Percentiles rank a stretch among this genome's conserved stretches.
These are phyloP conservation scores for Alosa alosa DNA, from an alignment of 2,113 vertebrate species.

Conservation along the genomic window DNA sequence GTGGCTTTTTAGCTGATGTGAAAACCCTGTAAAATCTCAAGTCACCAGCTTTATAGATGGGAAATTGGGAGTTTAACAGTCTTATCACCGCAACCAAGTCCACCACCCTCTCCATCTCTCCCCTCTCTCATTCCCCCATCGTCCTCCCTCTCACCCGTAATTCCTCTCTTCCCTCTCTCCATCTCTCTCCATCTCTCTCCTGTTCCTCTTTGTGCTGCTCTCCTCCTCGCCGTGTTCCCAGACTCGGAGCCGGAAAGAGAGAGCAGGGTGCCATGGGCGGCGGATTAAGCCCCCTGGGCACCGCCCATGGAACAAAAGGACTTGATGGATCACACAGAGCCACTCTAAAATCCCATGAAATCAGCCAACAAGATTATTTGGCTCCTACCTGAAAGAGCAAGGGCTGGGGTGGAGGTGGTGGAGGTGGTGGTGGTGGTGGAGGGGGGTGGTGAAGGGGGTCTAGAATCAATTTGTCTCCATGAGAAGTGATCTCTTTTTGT, in stretches of 20 bases:
- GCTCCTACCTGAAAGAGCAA: background rate
- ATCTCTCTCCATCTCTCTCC: background rate
- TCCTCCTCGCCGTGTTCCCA: constrained; percentile 20
- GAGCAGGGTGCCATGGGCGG: constrained; percentile 66
- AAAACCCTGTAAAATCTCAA: background rate
- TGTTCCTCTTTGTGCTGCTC: background rate
- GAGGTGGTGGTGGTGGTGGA: background rate
- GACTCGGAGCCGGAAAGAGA: constrained; percentile 57
- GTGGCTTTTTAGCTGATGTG: background rate
- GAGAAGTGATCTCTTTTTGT: background rate
- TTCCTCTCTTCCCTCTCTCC: background rate
- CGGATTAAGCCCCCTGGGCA: constrained; percentile 70
- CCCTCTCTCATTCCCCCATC: background rate
- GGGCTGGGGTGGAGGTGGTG: background rate
- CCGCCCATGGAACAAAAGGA: constrained; percentile 49
- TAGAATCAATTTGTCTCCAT: background rate
- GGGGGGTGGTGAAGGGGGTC: background rate
- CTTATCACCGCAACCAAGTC: background rate
- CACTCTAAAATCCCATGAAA: constrained; percentile 76
- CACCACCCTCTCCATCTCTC: background rate
- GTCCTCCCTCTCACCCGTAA: too few species aligned
- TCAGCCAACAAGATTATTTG: constrained; percentile 71
- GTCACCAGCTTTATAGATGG: background rate
- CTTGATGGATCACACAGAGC: constrained; percentile 51
- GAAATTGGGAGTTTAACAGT: background rate